phyloP scores from a whole-genome alignment of 2,888 invertebrate species.

The Ganaspis brasiliensis region DNA sequence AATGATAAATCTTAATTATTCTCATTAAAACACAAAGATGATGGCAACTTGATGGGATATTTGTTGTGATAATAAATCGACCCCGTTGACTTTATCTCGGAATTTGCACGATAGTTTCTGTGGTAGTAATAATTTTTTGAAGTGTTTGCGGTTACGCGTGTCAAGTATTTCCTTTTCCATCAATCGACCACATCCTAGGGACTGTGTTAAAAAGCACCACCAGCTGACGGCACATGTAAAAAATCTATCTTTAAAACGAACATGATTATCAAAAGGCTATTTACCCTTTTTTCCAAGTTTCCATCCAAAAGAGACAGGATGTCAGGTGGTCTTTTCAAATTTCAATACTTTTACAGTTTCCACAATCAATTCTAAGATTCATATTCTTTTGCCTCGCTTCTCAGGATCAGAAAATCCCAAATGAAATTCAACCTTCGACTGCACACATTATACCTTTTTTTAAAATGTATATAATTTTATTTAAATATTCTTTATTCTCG shows the following conservation, averaged over 20 bases:
- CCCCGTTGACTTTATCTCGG: conserved; percentile 7
- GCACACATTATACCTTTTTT: neutral
- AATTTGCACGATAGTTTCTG: neutral
- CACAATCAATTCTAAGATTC: conserved; percentile 33
- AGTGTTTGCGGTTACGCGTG: conserved; percentile 35
- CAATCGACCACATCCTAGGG: conserved; percentile 35
- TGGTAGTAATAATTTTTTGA: conserved; percentile 19
- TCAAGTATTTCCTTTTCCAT: conserved; percentile 24
- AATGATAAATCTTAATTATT: no score
- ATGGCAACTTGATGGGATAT: no score
- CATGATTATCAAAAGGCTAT: conserved; percentile 37
- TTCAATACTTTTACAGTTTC: conserved; percentile 28
- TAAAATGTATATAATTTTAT: neutral
- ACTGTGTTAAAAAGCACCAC: conserved; percentile 23
- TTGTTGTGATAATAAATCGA: conserved; percentile 21
- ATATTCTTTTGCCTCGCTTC: neutral
- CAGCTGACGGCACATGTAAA: conserved; percentile 13
- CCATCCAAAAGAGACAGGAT: conserved; percentile 16
- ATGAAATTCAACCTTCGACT: conserved; percentile 33
- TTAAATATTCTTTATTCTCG: neutral
- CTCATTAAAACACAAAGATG: no score
- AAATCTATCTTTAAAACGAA: conserved; percentile 28
- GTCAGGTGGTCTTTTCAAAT: conserved; percentile 41
- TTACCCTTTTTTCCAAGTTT: conserved; percentile 16
- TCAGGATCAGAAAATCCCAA: conserved; percentile 9